Conservation (phyloP, 2,797 vertebrate genomes). For the Naso thynnoides region DNA sequence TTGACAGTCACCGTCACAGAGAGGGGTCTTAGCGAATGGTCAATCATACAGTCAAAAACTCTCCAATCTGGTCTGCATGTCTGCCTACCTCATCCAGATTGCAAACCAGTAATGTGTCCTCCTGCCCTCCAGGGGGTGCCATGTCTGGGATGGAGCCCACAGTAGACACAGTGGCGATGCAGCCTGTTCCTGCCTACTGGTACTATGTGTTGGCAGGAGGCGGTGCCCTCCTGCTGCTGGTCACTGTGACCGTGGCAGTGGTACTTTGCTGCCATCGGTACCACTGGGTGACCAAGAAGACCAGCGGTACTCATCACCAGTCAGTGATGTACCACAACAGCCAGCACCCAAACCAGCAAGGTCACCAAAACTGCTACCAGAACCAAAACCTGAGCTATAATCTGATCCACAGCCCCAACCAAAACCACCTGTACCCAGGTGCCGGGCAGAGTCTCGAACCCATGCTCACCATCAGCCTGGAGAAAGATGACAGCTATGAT, state of each 20-base stretch:
- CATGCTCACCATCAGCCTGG: conserved; percentile 95
- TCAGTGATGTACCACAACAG: conserved; percentile 96
- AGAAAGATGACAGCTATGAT: conserved; percentile 89
- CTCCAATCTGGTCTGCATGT: conserved; percentile 70
- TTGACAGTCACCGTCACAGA: background rate
- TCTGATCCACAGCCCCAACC: conserved; percentile 72
- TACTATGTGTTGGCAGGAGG: conserved; percentile 98
- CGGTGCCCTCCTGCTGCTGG: conserved; percentile 94
- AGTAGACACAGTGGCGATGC: conserved; percentile 95
- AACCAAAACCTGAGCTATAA: conserved; percentile 71
- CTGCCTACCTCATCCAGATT: conserved; percentile 62
- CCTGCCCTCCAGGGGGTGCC: conserved; percentile 98
- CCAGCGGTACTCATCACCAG: conserved; percentile 87
- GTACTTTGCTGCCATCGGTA: conserved; percentile 97
- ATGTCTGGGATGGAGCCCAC: conserved; percentile 96
- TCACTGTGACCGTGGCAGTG: conserved; percentile 91
- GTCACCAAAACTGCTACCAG: conserved; percentile 64
- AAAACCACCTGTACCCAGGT: conserved; percentile 90
- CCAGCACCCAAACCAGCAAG: conserved; percentile 63
- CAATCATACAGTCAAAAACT: conserved; percentile 20
- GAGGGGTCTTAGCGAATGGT: conserved; percentile 14
- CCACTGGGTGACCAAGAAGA: conserved; percentile 97
- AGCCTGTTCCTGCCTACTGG: conserved; percentile 97
- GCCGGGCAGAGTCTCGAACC: conserved; percentile 89
- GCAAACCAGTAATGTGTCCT: conserved; percentile 80